These are phyloP conservation scores for Himantopus leucocephalus DNA, from an alignment of 2,113 vertebrate species.

Conservation along the genomic window DNA sequence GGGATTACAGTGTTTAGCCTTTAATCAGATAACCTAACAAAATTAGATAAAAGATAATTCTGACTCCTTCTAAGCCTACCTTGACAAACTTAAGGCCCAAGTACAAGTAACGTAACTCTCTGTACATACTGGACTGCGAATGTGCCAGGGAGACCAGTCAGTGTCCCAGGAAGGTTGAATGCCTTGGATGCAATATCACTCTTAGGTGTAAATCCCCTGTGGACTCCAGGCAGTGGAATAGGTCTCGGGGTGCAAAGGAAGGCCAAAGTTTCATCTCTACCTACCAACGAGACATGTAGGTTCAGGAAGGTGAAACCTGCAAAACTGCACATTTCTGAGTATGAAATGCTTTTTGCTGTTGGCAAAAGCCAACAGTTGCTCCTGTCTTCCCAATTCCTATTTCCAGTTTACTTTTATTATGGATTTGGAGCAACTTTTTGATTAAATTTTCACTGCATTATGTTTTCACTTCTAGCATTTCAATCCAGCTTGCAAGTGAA, in stretches of 20 bases:
- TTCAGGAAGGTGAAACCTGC: not conserved
- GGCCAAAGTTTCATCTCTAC: not conserved
- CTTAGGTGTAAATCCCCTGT: not conserved
- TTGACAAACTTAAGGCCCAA: not conserved
- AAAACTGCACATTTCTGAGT: not conserved
- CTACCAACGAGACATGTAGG: not conserved
- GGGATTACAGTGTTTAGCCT: not conserved
- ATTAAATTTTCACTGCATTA: not conserved
- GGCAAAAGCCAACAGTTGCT: not conserved
- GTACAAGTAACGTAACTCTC: not conserved
- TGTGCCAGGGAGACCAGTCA: not conserved
- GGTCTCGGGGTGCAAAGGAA: not conserved
- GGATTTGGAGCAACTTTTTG: not conserved
- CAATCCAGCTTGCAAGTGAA: not conserved
- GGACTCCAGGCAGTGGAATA: not conserved
- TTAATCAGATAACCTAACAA: not conserved
- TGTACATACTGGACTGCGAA: accelerated
- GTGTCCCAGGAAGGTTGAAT: not conserved
- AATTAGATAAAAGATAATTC: not conserved
- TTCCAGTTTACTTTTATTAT: not conserved
- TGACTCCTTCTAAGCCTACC: not conserved
- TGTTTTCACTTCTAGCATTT: not conserved
- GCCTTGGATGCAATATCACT: not conserved
- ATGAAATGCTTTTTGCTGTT: not conserved
- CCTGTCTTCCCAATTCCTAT: not conserved